phyloP scores from a whole-genome alignment of 2,888 invertebrate species.

The Chironomus riparius region DNA sequence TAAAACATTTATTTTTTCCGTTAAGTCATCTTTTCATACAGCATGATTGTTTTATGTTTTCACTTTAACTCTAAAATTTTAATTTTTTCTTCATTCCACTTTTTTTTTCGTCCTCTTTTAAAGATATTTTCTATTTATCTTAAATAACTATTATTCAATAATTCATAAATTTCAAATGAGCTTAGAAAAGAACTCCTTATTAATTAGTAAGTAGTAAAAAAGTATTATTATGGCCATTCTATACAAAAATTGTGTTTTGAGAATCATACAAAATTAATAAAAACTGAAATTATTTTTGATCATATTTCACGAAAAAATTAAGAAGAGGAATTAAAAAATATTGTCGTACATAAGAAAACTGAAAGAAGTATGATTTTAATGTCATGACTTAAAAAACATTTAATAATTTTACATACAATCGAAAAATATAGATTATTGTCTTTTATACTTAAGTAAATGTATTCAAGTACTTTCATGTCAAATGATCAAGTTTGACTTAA shows the following conservation, averaged over 20 bases:
- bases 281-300: neutral
- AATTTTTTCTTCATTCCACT: neutral
- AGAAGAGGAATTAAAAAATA: neutral
- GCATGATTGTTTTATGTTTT: conserved; percentile 24
- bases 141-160: neutral
- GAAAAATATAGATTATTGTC: conserved; percentile 12
- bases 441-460: neutral
- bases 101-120: neutral
- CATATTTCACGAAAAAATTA: neutral
- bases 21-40: conserved; percentile 26
- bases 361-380: neutral
- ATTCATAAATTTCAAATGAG: conserved; percentile 5
- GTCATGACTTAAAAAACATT: neutral
- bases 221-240: conserved; percentile 5
- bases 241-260: neutral
- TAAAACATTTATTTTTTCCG: conserved; percentile 26
- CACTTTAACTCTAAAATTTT: neutral
- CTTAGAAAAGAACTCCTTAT: conserved; percentile 13
- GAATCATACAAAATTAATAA: neutral
- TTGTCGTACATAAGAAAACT: neutral
- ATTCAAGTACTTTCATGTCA: neutral
- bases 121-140: neutral
- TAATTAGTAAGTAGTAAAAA: neutral
- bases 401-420: neutral
- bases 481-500: neutral